These are phyloP conservation scores for Oryctolagus cuniculus DNA, from an alignment of 2,113 vertebrate genomes.

Conservation along the genomic window DNA sequence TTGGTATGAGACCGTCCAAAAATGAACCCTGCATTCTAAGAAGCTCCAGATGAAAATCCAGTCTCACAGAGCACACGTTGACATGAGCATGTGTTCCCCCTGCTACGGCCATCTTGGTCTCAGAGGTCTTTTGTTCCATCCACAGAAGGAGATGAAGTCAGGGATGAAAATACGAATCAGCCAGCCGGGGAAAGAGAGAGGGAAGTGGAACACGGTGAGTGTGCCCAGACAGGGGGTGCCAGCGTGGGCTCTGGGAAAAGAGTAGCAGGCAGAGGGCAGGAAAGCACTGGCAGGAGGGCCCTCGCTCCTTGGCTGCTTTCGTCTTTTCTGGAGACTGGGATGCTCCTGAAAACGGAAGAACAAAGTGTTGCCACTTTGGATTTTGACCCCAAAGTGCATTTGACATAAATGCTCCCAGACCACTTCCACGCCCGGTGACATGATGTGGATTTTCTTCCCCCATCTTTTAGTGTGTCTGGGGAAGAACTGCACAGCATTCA, in stretches of 20 bases:
- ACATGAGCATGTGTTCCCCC: not conserved
- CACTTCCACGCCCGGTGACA: not conserved
- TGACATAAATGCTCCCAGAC: not conserved
- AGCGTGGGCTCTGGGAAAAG: not conserved
- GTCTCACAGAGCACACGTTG: not conserved
- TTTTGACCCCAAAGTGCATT: not conserved
- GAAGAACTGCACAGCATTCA: not conserved
- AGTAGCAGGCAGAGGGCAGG: rapidly evolving
- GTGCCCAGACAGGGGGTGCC: not conserved
- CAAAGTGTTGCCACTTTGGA: not conserved
- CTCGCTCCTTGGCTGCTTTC: not conserved
- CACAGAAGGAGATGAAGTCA: conserved; percentile 8
- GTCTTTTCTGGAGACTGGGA: not conserved
- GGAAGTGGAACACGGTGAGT: too few relatives aligned
- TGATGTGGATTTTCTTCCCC: not conserved
- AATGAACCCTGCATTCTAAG: not conserved
- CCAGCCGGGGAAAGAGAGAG: not conserved
- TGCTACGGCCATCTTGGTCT: conserved; percentile 51
- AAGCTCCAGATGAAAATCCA: conserved; percentile 30
- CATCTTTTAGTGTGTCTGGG: not conserved
- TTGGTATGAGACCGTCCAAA: not conserved
- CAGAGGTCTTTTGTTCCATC: conserved; percentile 52
- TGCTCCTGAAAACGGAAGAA: not conserved
- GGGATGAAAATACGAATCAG: not conserved
- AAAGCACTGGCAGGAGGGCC: rapidly evolving